Conservation (phyloP, 2,888 invertebrate species). For the Perdita meconis region DNA sequence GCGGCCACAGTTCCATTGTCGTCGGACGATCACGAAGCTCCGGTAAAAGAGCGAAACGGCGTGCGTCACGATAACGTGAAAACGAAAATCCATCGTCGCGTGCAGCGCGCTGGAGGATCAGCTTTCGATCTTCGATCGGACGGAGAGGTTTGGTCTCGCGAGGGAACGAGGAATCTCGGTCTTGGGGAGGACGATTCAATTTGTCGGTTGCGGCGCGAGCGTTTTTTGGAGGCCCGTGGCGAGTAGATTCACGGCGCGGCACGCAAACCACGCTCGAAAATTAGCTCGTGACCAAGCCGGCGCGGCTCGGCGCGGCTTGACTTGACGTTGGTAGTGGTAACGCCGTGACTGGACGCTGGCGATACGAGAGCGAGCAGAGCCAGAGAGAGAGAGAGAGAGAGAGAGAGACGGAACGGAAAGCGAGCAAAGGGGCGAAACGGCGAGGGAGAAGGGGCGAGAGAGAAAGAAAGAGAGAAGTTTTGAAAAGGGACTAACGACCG, state of each 20-base stretch:
- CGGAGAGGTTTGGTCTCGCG: conserved; percentile 1
- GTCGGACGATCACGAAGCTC: no score
- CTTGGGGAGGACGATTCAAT: conserved; percentile 80
- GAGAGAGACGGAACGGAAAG: conserved; percentile 8
- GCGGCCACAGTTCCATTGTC: no score
- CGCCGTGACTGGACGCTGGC: conserved; percentile 45
- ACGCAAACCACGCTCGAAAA: conserved; percentile 77
- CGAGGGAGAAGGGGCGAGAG: conserved; percentile 68
- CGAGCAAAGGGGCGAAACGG: conserved; percentile 13
- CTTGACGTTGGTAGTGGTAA: conserved; percentile 46
- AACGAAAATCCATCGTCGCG: no score
- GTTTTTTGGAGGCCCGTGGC: conserved; percentile 73
- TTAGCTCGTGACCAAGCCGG: conserved; percentile 73
- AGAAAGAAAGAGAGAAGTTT: conserved; percentile 82
- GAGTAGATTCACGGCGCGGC: conserved; percentile 72
- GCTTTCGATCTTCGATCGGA: not conserved
- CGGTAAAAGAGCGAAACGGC: no score
- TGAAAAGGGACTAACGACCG: conserved; percentile 85
- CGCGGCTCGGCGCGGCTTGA: no score
- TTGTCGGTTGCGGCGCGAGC: conserved; percentile 76
- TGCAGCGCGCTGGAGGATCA: conserved; percentile 6
- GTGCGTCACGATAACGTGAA: no score
- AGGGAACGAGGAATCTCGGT: conserved; percentile 27
- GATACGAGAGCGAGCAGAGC: conserved; percentile 17
- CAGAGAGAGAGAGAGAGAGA: not conserved